A percentile compares a stretch with the other conserved stretches of the same genome.
phyloP scores from a whole-genome alignment of 37 sponge, comb jelly and placozoan species.

The Cladorhizidae sp. region DNA sequence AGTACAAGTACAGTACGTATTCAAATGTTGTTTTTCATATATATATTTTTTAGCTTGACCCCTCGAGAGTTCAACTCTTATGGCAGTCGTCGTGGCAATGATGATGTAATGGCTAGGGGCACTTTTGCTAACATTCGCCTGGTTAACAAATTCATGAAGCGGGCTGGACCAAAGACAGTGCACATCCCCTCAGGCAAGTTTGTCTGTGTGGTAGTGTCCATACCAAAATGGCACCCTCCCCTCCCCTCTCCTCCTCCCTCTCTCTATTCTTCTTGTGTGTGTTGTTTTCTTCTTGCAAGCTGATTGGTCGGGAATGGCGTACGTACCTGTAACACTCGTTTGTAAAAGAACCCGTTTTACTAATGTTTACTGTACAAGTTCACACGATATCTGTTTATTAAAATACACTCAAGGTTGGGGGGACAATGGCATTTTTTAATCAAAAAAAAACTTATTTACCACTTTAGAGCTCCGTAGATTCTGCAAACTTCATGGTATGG shows the following conservation, averaged over 20 bases:
- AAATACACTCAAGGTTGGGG: too few relatives aligned
- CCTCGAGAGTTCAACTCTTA: conserved; percentile 94
- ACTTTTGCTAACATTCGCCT: conserved; percentile 93
- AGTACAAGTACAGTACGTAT: background rate
- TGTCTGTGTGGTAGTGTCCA: background rate
- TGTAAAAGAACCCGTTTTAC: too few relatives aligned
- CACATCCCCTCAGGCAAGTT: conserved; percentile 80
- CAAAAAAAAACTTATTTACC: too few relatives aligned
- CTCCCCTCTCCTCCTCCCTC: background rate
- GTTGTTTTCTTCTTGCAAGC: too few relatives aligned
- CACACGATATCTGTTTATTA: too few relatives aligned
- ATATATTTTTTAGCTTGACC: conserved; percentile 57
- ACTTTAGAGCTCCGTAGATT: too few relatives aligned
- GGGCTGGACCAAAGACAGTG: conserved; percentile 72
- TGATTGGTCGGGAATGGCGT: too few relatives aligned
- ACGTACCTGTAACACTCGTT: too few relatives aligned
- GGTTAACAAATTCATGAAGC: conserved; percentile 80
- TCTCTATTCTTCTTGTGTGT: too few relatives aligned
- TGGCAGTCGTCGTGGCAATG: conserved; percentile 91
- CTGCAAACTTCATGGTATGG: too few relatives aligned
- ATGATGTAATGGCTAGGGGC: conserved; percentile 90
- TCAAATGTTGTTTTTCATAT: background rate
- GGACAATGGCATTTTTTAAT: too few relatives aligned
- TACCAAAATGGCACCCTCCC: background rate
- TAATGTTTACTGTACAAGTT: too few relatives aligned